A percentile compares a stretch with the other conserved stretches of the same genome.
Evolutionary conservation across 2,888 invertebrate species (phyloP).

Genomic region (Vannuccia rotundouncinata): DNA sequence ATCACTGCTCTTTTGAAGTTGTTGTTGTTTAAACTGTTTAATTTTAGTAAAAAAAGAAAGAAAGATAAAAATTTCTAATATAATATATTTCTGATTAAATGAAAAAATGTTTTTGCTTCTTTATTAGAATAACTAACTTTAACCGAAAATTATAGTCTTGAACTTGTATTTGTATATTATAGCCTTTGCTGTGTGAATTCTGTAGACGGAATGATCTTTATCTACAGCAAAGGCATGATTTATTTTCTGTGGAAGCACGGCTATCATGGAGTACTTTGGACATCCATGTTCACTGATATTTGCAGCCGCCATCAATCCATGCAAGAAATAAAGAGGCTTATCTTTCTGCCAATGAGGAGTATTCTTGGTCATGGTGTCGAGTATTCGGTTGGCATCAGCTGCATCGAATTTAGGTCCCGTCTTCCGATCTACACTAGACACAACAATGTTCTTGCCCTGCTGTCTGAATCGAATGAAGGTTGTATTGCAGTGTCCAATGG

Average conservation of each 20-base stretch:
- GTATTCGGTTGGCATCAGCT: neutral
- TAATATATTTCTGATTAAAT: too few species aligned
- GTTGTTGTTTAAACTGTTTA: too few species aligned
- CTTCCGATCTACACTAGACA: neutral
- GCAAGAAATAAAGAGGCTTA: neutral
- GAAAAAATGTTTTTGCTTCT: too few species aligned
- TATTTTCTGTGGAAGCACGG: neutral
- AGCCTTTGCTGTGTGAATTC: neutral
- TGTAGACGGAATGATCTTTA: neutral
- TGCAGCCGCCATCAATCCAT: neutral
- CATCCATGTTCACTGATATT: neutral
- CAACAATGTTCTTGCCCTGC: slow-evolving; percentile 6
- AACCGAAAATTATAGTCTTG: neutral
- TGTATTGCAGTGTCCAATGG: neutral
- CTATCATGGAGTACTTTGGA: neutral
- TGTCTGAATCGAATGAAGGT: neutral
- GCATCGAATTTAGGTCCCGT: neutral
- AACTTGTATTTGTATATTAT: neutral
- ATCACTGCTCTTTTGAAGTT: too few species aligned
- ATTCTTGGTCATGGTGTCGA: neutral
- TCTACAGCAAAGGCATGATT: neutral
- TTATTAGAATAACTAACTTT: too few species aligned
- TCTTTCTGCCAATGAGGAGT: neutral
- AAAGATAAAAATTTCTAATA: too few species aligned
- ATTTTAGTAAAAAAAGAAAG: too few species aligned